Evolutionary conservation across 2,113 vertebrate species (phyloP), one percentile per base, ranked within the genome.

Genomic region (Mastomys natalensis): DNA sequence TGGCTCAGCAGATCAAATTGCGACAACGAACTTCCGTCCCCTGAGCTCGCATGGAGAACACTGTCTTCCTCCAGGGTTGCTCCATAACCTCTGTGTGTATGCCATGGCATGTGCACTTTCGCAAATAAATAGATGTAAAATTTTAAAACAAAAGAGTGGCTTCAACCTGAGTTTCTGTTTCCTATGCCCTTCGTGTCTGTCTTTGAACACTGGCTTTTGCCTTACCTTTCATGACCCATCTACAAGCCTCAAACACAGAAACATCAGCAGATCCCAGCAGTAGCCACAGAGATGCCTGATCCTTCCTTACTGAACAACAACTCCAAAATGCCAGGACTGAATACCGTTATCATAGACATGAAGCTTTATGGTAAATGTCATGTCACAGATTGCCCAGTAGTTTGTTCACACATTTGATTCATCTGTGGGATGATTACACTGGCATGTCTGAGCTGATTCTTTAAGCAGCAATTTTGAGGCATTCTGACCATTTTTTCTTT

Each of bases 391-490:
- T 15, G 68, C 12, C 5, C 81, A 70, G 21, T 48, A 72, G 90
- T 55, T 74, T 84, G 55, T 45, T 8, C 43, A 84, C 78, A 34
- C 26, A 34, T 84, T 89, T 91, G 93, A 37, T 89, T 55, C 62
- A 94, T 81, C 80, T 53, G 15, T 89, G 22, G 60, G 51, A 91
- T 81, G 84, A 17, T 86, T 48, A 91, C 2, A 2, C 53, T 31
- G 17, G 2, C 17, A 72, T 72, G 78, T 94, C 74, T 48, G 70
- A 68, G 93, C 53, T 60, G 51, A 22, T 82, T 92, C 55, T 58
- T 60, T 17, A 94, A 92, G 77, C 3, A 51, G 22, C 89, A 70
- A 76, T 86, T 96, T 64, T 95, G 64, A 92, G 58, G 31, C 85
- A 72, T 77, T n/a, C 72, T 76, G 81, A 93, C 34, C n/a, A 45